Percentiles rank a stretch among this genome's conserved stretches.
Evolutionary conservation across 2,888 invertebrate species (phyloP).

Genomic region (Pandemis cinnamomeana): DNA sequence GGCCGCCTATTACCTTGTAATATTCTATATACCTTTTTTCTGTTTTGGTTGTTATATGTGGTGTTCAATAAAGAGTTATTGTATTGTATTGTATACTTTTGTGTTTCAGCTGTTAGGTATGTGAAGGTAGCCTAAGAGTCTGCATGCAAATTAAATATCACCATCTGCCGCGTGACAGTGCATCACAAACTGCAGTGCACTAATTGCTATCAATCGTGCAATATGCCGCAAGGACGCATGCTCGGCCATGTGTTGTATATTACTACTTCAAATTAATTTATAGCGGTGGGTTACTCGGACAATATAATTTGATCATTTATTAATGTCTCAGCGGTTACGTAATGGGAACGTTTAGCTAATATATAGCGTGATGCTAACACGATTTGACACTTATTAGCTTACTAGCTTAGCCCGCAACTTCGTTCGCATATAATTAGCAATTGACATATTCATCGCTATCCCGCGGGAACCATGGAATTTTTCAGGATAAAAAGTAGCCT

Average conservation of each 20-base stretch:
- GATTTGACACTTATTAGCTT: neutral
- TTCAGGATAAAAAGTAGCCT: too few species aligned
- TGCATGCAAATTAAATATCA: neutral
- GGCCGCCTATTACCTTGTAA: too few species aligned
- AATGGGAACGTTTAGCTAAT: conserved; percentile 12
- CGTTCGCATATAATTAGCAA: too few species aligned
- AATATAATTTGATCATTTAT: conserved; percentile 11
- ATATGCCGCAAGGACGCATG: conserved; percentile 34
- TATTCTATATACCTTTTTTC: too few species aligned
- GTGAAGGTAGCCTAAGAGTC: neutral
- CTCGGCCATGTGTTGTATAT: conserved; percentile 11
- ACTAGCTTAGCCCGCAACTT: neutral
- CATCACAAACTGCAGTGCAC: conserved; percentile 12
- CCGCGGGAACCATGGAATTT: too few species aligned
- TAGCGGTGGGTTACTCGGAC: conserved; percentile 14
- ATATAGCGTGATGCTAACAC: too few species aligned
- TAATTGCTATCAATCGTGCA: conserved; percentile 28
- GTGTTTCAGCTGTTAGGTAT: too few species aligned
- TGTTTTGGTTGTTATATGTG: too few species aligned
- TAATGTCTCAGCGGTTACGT: conserved; percentile 12
- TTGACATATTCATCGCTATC: too few species aligned
- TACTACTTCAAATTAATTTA: conserved; percentile 33
- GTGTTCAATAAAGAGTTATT: too few species aligned
- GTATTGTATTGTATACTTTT: too few species aligned
- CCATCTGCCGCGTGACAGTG: conserved; percentile 16